Evolutionary conservation across 2,797 vertebrate genomes (phyloP).

Genomic region (Enteromius thamalakanensis): DNA sequence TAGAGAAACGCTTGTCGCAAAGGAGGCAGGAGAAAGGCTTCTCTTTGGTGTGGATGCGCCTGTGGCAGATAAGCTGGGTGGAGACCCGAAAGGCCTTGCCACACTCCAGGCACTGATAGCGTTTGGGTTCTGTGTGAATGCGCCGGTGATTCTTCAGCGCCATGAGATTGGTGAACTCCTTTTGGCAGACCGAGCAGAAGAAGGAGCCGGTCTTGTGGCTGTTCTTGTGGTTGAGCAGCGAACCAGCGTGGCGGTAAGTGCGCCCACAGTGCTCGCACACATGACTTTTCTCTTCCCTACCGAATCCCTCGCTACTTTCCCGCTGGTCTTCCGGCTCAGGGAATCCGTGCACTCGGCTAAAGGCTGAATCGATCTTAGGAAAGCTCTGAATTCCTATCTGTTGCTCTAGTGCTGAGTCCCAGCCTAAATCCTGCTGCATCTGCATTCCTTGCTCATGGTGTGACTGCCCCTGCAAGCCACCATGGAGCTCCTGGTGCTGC

Average conservation of each 20-base stretch:
- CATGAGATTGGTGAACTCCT: conserved; percentile 85
- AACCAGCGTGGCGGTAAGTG: conserved; percentile 89
- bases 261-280: conserved; percentile 89
- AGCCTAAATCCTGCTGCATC: conserved; percentile 59
- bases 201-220: conserved; percentile 90
- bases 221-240: conserved; percentile 93
- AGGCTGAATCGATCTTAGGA: conserved; percentile 66
- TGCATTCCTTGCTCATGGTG: conserved; percentile 53
- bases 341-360: conserved; percentile 65
- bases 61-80: conserved; percentile 88
- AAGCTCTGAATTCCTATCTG: conserved; percentile 60
- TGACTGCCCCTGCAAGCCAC: conserved; percentile 50
- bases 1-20: conserved; percentile 82
- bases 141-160: conserved; percentile 90
- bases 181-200: conserved; percentile 82
- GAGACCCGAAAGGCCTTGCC: conserved; percentile 84
- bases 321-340: conserved; percentile 55
- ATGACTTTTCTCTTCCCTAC: conserved; percentile 79
- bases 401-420: conserved; percentile 70
- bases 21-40: conserved; percentile 80
- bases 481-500: conserved; percentile 77
- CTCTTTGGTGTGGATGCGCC: conserved; percentile 87
- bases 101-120: conserved; percentile 87
- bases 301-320: conserved; percentile 45
- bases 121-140: conserved; percentile 86